Percentiles rank a stretch among this genome's conserved stretches.
phyloP scores from a whole-genome alignment of 1,140 invertebrate genomes.

The Drosophila serrata region DNA sequence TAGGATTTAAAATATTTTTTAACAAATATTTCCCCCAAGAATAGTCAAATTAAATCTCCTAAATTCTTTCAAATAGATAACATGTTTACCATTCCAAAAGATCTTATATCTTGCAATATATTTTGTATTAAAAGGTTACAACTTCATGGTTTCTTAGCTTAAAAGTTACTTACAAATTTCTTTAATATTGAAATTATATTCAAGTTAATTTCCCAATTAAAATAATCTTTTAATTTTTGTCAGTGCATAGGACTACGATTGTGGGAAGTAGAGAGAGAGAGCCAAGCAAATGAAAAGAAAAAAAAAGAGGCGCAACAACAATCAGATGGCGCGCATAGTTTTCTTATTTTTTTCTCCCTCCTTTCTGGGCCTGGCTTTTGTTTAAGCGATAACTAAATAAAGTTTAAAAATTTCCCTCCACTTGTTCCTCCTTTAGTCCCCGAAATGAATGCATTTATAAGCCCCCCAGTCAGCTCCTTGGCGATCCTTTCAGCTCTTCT shows the following conservation, averaged over 20 bases:
- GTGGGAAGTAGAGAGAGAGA: conserved; percentile 51
- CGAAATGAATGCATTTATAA: conserved; percentile 72
- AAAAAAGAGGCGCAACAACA: conserved; percentile 38
- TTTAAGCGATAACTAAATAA: conserved; percentile 80
- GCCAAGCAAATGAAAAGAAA: conserved; percentile 26
- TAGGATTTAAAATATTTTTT: no score
- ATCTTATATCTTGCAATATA: neutral
- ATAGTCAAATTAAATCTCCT: no score
- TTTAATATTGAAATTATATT: no score
- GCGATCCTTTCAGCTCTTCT: conserved; percentile 45
- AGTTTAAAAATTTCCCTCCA: conserved; percentile 42
- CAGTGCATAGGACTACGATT: conserved; percentile 50
- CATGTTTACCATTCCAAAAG: no score
- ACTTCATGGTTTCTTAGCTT: neutral
- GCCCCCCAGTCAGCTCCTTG: conserved; percentile 45
- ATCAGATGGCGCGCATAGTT: conserved; percentile 48
- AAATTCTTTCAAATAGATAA: neutral
- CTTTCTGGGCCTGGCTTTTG: conserved; percentile 46
- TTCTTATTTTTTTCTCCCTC: conserved; percentile 8
- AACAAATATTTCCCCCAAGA: no score
- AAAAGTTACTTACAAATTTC: neutral
- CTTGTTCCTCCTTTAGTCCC: neutral
- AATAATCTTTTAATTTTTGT: neutral
- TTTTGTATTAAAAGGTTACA: neutral
- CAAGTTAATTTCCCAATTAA: neutral